Base-by-base conservation (phyloP, 1,140 invertebrate genomes). In the Trichonephila clavata region DNA sequence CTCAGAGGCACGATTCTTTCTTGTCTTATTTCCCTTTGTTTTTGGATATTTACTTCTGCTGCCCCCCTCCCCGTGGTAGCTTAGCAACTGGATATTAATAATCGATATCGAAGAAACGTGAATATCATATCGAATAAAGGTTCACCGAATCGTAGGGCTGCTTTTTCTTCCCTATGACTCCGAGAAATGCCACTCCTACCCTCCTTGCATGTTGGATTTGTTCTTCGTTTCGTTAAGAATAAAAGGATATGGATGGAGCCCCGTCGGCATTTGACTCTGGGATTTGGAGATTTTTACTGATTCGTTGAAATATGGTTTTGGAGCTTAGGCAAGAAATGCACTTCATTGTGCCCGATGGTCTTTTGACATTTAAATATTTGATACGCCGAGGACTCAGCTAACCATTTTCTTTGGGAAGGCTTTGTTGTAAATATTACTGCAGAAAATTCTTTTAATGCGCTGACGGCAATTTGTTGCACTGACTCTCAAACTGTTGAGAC, bases 61-160 rank as follows among this genome's bases (percentile, higher is more conserved):
- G 18, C 14, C 5, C 24, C 20, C 59, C 24, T 63, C 39, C 14
- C 27, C 20, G 7, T 18, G 84, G 84, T 86, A 86, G 84, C 84
- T 86, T 61, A 61, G 84, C 84, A 61, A 86, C 84, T 57, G 57
- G 57, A 63, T 86, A 86, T 86, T 86, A 86, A 86, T 86, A 63
- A 86, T 86, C 84, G 84, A 86, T 86, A 61, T 60, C 50, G 24
- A 20, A 20, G 59, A 61, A 50, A 86, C 50, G 84, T 32, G 81
- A 59, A 83, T 50, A 77, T 77, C 68, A 77, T 77, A 77, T 77
- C 68, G 68, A 16, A 77, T 77, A 27, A 16, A 50, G 24, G 27
- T 32, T 77, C 68, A 21, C 60, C 60, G 68, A 27, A 13, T 27
- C 68, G 14, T 27, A 18, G 18, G 68, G 4, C 68, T 18, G 10